These are phyloP conservation scores for Datnioides undecimradiatus DNA, from an alignment of 2,113 vertebrate genomes.

Conservation along the genomic window DNA sequence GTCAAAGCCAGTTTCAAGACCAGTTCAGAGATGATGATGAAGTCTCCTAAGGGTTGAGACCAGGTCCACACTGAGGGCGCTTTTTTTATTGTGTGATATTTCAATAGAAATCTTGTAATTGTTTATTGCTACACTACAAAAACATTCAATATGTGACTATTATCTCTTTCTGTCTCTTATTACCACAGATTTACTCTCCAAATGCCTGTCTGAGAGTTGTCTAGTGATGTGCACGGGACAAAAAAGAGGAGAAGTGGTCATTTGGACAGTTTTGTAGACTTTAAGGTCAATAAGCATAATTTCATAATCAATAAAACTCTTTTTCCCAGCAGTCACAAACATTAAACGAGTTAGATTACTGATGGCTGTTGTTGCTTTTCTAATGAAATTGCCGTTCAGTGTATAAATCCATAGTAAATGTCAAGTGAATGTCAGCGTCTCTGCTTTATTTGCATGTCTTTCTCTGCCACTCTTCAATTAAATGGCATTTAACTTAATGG, in stretches of 20 bases:
- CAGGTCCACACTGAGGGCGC: neutral
- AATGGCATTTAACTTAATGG: conserved; percentile 27
- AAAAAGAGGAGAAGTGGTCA: conserved; percentile 5
- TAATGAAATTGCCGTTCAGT: conserved; percentile 26
- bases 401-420: conserved; percentile 37
- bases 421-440: conserved; percentile 47
- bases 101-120: neutral
- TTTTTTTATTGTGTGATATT: neutral
- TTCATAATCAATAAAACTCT: conserved; percentile 42
- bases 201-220: neutral
- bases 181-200: neutral
- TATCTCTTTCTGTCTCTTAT: neutral
- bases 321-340: conserved; percentile 10
- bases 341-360: conserved; percentile 27
- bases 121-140: neutral
- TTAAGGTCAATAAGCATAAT: conserved; percentile 33
- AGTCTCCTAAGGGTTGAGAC: neutral
- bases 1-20: neutral
- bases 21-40: too few species aligned
- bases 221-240: neutral
- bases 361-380: neutral
- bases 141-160: neutral
- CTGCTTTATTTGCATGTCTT: conserved; percentile 21
- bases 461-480: conserved; percentile 10
- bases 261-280: too few species aligned